Percentiles rank a stretch among this genome's conserved stretches.
Evolutionary conservation across 2,113 vertebrate genomes (phyloP).

Genomic region (Asarcornis scutulata): DNA sequence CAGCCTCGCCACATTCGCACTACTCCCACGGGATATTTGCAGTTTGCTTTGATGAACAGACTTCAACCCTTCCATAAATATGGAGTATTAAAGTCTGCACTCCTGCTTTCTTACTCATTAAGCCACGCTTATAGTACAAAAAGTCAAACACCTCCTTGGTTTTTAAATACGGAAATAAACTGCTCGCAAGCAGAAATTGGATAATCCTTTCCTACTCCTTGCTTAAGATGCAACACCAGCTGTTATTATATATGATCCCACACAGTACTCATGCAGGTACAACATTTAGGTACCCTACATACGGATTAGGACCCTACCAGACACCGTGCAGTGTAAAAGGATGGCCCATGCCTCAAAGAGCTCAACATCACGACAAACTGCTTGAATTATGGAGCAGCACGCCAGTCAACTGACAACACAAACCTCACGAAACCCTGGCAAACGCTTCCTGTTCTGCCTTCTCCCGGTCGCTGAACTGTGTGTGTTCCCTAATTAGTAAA

Average conservation of each 20-base stretch:
- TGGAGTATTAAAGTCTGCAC: background rate
- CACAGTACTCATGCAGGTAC: background rate
- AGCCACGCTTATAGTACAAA: background rate
- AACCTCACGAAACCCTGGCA: background rate
- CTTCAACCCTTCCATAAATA: constrained; percentile 22
- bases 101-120: background rate
- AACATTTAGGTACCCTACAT: background rate
- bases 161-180: constrained; percentile 22
- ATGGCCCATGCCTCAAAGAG: background rate
- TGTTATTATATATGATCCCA: background rate
- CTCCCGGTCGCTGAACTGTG: background rate
- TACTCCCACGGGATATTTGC: background rate
- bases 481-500: background rate
- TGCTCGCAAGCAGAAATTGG: background rate
- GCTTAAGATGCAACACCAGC: background rate
- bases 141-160: constrained; percentile 12
- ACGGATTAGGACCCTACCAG: background rate
- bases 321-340: background rate
- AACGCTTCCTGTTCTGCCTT: background rate
- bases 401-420: background rate
- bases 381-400: fast-evolving
- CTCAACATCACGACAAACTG: background rate
- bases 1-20: background rate
- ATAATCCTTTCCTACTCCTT: background rate
- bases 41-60: background rate